Percentiles rank a stretch among this genome's conserved stretches.
These are phyloP conservation scores for Dromas ardeola DNA, from an alignment of 2,113 vertebrate species.

Conservation along the genomic window DNA sequence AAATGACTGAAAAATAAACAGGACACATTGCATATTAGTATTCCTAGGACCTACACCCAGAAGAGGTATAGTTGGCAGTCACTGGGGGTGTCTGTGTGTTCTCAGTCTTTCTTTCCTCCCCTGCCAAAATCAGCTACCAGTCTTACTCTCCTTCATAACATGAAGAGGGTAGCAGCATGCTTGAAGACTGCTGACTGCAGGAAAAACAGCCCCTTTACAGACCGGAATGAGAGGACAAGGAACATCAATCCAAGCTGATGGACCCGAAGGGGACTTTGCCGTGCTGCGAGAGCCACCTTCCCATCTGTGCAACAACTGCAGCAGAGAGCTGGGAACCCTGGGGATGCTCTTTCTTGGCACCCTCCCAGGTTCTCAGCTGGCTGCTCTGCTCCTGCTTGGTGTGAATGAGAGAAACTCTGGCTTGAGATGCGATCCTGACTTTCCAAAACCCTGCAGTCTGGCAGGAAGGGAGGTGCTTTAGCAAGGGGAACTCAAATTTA, in stretches of 20 bases:
- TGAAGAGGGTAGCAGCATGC: background rate
- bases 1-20: background rate
- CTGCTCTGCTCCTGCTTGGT: background rate
- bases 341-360: constrained; percentile 25
- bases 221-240: background rate
- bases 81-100: background rate
- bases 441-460: background rate
- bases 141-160: background rate
- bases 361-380: background rate
- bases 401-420: constrained; percentile 11
- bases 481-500: constrained; percentile 13
- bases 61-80: background rate
- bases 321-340: background rate
- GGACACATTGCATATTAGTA: background rate
- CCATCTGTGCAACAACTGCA: background rate
- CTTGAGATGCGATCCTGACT: background rate
- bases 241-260: background rate
- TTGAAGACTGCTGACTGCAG: background rate
- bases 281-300: background rate
- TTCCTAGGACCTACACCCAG: background rate
- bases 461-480: constrained; percentile 2
- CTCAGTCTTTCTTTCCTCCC: background rate
- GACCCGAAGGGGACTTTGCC: background rate
- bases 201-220: background rate
- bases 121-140: constrained; percentile 1